These are phyloP conservation scores for Peribatodes rhomboidaria DNA, from an alignment of 2,888 invertebrate genomes.

Conservation along the genomic window DNA sequence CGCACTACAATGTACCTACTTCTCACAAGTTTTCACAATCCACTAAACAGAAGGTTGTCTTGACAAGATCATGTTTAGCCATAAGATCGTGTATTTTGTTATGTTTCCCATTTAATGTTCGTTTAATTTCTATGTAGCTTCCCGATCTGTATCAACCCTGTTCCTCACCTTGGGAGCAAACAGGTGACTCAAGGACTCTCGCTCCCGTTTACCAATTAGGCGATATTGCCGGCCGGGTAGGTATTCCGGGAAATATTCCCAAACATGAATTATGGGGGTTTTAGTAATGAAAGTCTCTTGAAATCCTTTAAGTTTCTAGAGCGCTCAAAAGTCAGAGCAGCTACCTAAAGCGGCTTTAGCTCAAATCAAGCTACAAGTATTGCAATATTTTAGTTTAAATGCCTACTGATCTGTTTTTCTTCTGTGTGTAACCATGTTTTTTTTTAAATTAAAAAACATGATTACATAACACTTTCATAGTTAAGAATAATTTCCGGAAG, in stretches of 20 bases:
- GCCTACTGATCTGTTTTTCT: too few relatives aligned
- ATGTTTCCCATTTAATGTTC: not conserved
- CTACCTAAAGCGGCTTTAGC: not conserved
- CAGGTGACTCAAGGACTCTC: conserved; percentile 50
- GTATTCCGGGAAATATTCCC: conserved; percentile 31
- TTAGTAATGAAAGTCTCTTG: conserved; percentile 3
- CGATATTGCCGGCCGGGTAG: conserved; percentile 33
- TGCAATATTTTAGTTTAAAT: too few relatives aligned
- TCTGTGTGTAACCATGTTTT: too few relatives aligned
- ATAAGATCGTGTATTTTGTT: not conserved
- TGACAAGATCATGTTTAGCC: not conserved
- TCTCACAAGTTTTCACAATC: too few relatives aligned
- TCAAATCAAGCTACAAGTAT: not conserved
- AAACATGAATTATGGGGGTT: conserved; percentile 17
- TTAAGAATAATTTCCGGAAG: too few relatives aligned
- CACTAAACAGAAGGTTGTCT: not conserved
- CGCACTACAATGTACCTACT: too few relatives aligned
- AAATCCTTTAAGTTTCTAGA: not conserved
- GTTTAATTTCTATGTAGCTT: not conserved
- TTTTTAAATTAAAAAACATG: too few relatives aligned
- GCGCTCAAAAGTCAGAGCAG: not conserved
- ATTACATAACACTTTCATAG: too few relatives aligned
- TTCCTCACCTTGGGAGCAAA: conserved; percentile 29
- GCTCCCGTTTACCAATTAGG: conserved; percentile 46
- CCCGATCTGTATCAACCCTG: not conserved